These are phyloP conservation scores for Rutpela maculata DNA, from an alignment of 2,888 invertebrate species.

Conservation along the genomic window DNA sequence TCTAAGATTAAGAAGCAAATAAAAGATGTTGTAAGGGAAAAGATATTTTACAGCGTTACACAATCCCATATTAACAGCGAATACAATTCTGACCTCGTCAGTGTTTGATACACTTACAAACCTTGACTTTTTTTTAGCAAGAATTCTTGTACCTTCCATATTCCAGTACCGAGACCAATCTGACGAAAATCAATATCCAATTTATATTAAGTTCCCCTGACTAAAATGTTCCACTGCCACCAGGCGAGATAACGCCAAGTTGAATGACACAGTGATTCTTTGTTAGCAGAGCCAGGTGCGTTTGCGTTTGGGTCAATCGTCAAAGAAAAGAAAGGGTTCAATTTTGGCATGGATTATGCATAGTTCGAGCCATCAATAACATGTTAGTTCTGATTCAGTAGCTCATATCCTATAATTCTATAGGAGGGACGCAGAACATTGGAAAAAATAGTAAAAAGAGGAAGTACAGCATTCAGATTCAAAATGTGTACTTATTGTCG, in stretches of 20 bases:
- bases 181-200: conserved; percentile 46
- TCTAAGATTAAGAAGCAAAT: too few relatives aligned
- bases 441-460: background rate
- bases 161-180: conserved; percentile 7
- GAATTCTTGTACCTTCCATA: conserved; percentile 8
- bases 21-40: too few relatives aligned
- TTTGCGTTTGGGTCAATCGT: conserved; percentile 32
- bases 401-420: conserved; percentile 8
- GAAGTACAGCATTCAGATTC: background rate
- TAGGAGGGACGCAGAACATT: background rate
- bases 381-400: conserved; percentile 19
- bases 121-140: too few relatives aligned
- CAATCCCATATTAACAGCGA: too few relatives aligned
- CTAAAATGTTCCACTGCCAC: conserved; percentile 40
- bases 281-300: conserved; percentile 48
- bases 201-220: conserved; percentile 42
- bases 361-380: conserved; percentile 30
- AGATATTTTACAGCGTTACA: too few relatives aligned
- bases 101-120: too few relatives aligned
- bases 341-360: conserved; percentile 39
- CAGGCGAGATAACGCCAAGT: conserved; percentile 40
- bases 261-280: conserved; percentile 49
- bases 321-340: conserved; percentile 41
- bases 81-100: too few relatives aligned
- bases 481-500: conserved; percentile 1